Conservation (phyloP, 53 echinoderm and acorn worm species). For the Paracentrotus lividus region DNA sequence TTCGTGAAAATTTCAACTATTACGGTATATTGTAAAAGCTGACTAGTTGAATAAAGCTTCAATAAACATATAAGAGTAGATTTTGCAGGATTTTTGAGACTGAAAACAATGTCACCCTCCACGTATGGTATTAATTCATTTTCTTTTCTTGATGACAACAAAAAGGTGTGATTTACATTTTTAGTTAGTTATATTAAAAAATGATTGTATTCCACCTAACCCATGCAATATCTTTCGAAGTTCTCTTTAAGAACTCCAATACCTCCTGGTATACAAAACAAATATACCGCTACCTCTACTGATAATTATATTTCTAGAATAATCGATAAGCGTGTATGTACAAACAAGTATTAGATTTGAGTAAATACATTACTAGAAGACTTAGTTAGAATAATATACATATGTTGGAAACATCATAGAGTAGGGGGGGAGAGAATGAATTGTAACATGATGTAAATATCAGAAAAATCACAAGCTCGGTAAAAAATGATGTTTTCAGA, state of each 20-base stretch:
- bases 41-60: too few relatives aligned
- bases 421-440: constrained; percentile 1
- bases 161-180: not conserved
- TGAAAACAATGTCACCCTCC: too few relatives aligned
- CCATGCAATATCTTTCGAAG: constrained; percentile 7
- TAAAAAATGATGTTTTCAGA: constrained; percentile 10
- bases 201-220: not conserved
- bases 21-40: too few relatives aligned
- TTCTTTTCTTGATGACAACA: too few relatives aligned
- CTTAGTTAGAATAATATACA: constrained; percentile 50
- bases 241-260: constrained; percentile 15
- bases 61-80: too few relatives aligned
- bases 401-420: constrained; percentile 3
- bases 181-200: not conserved
- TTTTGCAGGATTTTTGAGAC: too few relatives aligned
- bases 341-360: constrained; percentile 43
- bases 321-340: constrained; percentile 62
- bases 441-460: constrained; percentile 14
- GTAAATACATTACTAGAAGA: constrained; percentile 63
- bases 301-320: constrained; percentile 63
- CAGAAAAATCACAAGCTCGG: constrained; percentile 15
- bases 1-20: too few relatives aligned
- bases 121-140: too few relatives aligned
- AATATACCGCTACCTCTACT: constrained; percentile 26
- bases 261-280: constrained; percentile 50